Conservation (phyloP, 1,140 invertebrate genomes). For the Meloidogyne hapla region DNA sequence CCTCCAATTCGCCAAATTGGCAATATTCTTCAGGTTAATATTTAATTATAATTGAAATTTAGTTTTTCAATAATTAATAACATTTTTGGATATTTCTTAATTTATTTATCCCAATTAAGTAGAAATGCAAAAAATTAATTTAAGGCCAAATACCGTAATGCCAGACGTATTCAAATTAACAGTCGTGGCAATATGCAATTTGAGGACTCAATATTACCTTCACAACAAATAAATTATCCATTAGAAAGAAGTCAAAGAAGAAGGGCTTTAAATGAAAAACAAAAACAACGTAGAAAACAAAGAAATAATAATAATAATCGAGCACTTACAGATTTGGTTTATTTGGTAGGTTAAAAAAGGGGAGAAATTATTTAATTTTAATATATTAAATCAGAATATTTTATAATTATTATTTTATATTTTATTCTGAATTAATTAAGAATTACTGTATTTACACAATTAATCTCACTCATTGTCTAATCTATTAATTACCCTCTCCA, state of each 20-base stretch:
- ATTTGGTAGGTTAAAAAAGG: conserved; percentile 68
- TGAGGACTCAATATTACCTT: conserved; percentile 30
- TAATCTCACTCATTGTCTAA: too few relatives aligned
- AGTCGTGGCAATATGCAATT: conserved; percentile 55
- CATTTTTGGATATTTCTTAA: too few relatives aligned
- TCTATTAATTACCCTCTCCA: too few relatives aligned
- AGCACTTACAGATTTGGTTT: conserved; percentile 71
- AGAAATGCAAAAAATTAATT: background rate
- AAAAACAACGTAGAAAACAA: conserved; percentile 30
- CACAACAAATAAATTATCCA: background rate
- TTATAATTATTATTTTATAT: too few relatives aligned
- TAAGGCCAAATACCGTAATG: conserved; percentile 38
- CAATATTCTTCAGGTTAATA: conserved; percentile 54
- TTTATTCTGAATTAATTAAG: too few relatives aligned
- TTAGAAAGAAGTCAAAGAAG: background rate
- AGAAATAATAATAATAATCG: conserved; percentile 25
- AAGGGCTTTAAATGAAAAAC: background rate
- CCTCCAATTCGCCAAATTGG: conserved; percentile 57
- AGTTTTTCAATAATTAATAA: too few relatives aligned
- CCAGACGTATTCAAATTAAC: conserved; percentile 52
- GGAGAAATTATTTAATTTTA: too few relatives aligned
- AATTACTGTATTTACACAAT: too few relatives aligned
- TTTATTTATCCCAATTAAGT: too few relatives aligned
- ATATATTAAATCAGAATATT: too few relatives aligned
- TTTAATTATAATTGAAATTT: too few relatives aligned